Conservation (phyloP, 2,888 invertebrate genomes). For the Euzophera pinguis region DNA sequence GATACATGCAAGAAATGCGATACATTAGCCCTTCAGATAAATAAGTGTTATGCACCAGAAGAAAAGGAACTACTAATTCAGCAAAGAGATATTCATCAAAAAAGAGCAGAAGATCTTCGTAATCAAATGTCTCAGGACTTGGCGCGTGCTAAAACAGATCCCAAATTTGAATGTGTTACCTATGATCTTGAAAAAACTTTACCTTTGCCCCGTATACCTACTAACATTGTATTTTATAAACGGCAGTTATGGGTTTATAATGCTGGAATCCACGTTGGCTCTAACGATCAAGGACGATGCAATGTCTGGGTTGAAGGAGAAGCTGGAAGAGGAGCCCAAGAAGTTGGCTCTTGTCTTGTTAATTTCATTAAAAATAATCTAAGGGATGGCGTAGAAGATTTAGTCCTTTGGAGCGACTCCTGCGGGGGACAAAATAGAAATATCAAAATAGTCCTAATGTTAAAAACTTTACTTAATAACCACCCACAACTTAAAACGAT, state of each 20-base stretch:
- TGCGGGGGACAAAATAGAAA: background rate
- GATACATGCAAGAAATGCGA: no score
- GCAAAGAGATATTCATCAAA: no score
- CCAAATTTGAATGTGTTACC: background rate
- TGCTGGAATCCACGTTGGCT: background rate
- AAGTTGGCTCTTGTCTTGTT: slow-evolving; percentile 14
- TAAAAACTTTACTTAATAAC: no score
- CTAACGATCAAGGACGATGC: slow-evolving; percentile 9
- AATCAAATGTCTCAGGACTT: background rate
- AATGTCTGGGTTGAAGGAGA: slow-evolving; percentile 15
- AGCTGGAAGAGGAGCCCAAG: slow-evolving; percentile 14
- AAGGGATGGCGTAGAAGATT: background rate
- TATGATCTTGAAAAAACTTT: slow-evolving; percentile 14
- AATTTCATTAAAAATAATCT: slow-evolving; percentile 4
- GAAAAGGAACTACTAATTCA: no score
- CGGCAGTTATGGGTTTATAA: slow-evolving; percentile 15
- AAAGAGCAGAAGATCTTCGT: background rate
- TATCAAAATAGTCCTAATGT: no score
- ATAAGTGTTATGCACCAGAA: no score
- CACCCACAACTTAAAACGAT: no score
- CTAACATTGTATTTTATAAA: slow-evolving; percentile 12
- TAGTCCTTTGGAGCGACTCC: background rate
- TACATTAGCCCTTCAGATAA: no score
- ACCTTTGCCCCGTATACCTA: slow-evolving; percentile 12
- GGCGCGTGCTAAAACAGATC: background rate